These are phyloP conservation scores for Gasterosteus aculeatus DNA, from an alignment of 2,113 vertebrate species.

Conservation along the genomic window DNA sequence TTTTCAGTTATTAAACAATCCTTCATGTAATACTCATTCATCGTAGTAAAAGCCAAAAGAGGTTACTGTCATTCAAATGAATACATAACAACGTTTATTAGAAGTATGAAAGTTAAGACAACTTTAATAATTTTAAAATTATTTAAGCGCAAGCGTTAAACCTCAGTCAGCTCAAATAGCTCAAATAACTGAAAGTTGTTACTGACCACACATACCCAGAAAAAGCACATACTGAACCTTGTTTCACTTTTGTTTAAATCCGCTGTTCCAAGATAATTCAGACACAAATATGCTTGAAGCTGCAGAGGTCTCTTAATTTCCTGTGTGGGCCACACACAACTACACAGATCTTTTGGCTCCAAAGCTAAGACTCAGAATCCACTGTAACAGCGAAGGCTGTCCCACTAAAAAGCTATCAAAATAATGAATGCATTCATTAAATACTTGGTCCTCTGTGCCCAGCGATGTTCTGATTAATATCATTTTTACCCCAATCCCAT, in stretches of 20 bases:
- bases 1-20: not conserved
- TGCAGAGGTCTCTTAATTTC: slow-evolving; percentile 85
- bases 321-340: slow-evolving; percentile 84
- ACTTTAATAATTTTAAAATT: not conserved
- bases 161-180: slow-evolving; percentile 2
- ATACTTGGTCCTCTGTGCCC: slow-evolving; percentile 30
- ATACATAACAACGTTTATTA: not conserved
- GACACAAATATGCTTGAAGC: slow-evolving; percentile 83
- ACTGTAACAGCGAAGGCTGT: slow-evolving; percentile 52
- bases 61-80: not conserved
- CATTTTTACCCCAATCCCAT: slow-evolving; percentile 7
- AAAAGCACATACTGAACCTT: slow-evolving; percentile 70
- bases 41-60: not conserved
- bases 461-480: slow-evolving; percentile 38
- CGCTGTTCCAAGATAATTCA: slow-evolving; percentile 79
- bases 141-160: slow-evolving; percentile 26
- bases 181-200: slow-evolving; percentile 17
- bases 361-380: slow-evolving; percentile 64
- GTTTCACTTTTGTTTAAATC: slow-evolving; percentile 81
- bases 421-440: slow-evolving; percentile 63
- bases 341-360: slow-evolving; percentile 64
- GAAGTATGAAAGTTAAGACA: not conserved
- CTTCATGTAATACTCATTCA: not conserved
- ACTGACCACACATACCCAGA: slow-evolving; percentile 60
- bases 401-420: slow-evolving; percentile 64